Percentiles rank a stretch among this genome's conserved stretches.
Conservation (phyloP, 2,888 invertebrate species). For the Heliconius charithonia region DNA sequence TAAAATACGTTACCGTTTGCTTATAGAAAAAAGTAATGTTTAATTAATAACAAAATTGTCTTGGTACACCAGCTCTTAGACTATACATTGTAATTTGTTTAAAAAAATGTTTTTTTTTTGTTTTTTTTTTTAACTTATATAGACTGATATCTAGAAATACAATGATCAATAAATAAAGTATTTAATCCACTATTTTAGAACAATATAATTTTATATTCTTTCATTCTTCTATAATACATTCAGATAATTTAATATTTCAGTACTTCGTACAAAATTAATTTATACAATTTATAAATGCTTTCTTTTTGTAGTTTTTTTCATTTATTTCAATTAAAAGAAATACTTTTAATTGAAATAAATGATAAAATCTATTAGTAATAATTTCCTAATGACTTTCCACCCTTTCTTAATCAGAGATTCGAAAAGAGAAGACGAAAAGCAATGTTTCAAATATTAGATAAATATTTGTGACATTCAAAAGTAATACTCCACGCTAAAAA, state of each 20-base stretch:
- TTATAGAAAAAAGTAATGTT: background rate
- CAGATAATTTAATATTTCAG: background rate
- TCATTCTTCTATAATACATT: background rate
- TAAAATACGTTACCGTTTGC: too few relatives aligned
- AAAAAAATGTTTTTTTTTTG: background rate
- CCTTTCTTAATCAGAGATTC: background rate
- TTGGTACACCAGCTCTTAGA: constrained; percentile 15
- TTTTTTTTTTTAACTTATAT: background rate
- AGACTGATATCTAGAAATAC: background rate
- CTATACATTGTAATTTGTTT: background rate
- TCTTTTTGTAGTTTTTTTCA: background rate
- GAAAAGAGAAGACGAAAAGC: too few relatives aligned
- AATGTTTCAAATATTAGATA: too few relatives aligned
- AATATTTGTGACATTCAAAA: too few relatives aligned
- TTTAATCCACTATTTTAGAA: background rate
- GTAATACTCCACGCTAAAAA: too few relatives aligned
- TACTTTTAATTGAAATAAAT: too few relatives aligned
- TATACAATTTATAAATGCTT: background rate
- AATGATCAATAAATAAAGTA: constrained; percentile 6
- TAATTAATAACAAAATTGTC: background rate
- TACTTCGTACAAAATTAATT: background rate
- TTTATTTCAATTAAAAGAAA: background rate
- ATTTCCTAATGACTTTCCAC: background rate
- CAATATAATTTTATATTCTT: background rate
- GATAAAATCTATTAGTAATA: background rate